phyloP scores from a whole-genome alignment of 2,888 invertebrate species.

The Tuberolachnus salignus region DNA sequence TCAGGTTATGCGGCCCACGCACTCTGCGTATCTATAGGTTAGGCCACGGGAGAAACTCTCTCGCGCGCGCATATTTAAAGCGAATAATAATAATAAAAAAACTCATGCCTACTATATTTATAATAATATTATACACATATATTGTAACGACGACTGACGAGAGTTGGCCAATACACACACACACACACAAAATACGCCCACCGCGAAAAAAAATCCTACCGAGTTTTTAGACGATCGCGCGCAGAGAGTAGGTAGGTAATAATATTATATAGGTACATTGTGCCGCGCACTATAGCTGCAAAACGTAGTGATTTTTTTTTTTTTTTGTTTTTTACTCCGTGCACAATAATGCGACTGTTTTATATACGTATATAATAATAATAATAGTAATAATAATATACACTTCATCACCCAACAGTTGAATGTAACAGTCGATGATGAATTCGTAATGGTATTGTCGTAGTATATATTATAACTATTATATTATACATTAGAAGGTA shows the following conservation, averaged over 20 bases:
- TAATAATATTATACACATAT: constrained; percentile 13
- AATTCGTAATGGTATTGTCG: constrained; percentile 39
- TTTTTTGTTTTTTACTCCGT: neutral
- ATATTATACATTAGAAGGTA: neutral
- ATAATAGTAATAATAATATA: neutral
- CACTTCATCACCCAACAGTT: constrained; percentile 10
- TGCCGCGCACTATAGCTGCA: neutral
- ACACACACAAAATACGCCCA: constrained; percentile 16
- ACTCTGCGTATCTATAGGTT: constrained; percentile 12
- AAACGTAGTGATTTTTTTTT: neutral
- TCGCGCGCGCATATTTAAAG: constrained; percentile 36
- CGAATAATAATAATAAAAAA: constrained; percentile 33
- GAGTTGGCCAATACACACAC: constrained; percentile 46
- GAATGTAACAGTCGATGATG: constrained; percentile 37
- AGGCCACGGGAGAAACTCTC: constrained; percentile 52
- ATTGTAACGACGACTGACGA: constrained; percentile 7
- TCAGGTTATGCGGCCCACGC: constrained; percentile 54
- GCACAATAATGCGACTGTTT: constrained; percentile 14
- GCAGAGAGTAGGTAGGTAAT: neutral
- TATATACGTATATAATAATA: neutral
- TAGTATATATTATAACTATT: neutral
- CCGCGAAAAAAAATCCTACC: constrained; percentile 17
- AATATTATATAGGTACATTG: neutral
- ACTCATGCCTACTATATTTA: constrained; percentile 39
- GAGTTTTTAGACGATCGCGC: neutral